phyloP scores from a whole-genome alignment of 2,797 vertebrate genomes.

The Xerus rutilus region DNA sequence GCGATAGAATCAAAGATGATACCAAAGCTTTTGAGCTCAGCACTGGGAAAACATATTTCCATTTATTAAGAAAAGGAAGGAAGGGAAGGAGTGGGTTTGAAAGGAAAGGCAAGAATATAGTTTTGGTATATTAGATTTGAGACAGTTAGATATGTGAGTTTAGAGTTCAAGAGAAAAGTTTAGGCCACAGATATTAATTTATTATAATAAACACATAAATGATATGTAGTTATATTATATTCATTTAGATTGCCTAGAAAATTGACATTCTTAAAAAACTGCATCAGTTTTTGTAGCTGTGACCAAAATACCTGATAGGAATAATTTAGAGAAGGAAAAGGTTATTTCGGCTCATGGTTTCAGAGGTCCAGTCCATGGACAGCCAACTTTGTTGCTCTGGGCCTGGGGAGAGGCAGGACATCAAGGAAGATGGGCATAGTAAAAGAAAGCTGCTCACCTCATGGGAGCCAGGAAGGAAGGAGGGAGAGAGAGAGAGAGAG shows the following conservation, averaged over 20 bases:
- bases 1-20: constrained; percentile 2
- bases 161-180: not conserved
- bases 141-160: not conserved
- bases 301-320: no score
- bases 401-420: no score
- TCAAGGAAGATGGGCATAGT: no score
- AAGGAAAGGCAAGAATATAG: not conserved
- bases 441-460: no score
- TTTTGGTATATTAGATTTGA: constrained; percentile 27
- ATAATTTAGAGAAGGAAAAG: no score
- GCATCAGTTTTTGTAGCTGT: no score
- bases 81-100: not conserved
- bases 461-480: no score
- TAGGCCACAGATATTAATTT: not conserved
- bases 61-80: not conserved
- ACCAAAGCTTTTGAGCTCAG: not conserved
- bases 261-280: not conserved
- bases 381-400: no score
- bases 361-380: no score
- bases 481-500: no score
- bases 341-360: no score
- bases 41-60: not conserved
- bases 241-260: not conserved
- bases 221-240: not conserved
- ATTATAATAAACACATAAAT: constrained; percentile 2